phyloP scores from a whole-genome alignment of 2,888 invertebrate genomes.

The Celastrina argiolus region DNA sequence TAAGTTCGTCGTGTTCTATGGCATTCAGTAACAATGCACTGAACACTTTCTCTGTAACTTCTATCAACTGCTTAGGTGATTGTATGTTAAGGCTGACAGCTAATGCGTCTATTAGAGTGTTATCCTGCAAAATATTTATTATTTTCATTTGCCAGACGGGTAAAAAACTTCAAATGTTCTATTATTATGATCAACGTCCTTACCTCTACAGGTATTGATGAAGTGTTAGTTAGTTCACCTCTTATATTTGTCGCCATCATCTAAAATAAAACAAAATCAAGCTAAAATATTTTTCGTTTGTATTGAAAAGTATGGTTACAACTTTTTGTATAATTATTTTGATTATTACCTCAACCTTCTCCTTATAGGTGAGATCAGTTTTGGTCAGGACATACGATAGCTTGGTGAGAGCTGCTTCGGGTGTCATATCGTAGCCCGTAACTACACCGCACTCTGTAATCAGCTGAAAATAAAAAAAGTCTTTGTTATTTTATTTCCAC shows the following conservation, averaged over 20 bases:
- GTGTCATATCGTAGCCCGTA: slow-evolving; percentile 92
- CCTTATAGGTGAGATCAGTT: slow-evolving; percentile 79
- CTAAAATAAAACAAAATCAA: slow-evolving; percentile 50
- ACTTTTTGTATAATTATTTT: neutral
- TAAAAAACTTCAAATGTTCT: no score
- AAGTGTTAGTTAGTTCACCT: slow-evolving; percentile 84
- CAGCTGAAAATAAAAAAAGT: slow-evolving; percentile 43
- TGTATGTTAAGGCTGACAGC: slow-evolving; percentile 76
- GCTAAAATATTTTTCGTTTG: no score
- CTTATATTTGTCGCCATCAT: slow-evolving; percentile 88
- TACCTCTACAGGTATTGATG: slow-evolving; percentile 55
- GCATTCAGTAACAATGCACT: slow-evolving; percentile 60
- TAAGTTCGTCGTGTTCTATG: slow-evolving; percentile 56
- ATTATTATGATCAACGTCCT: no score
- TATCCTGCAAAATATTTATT: slow-evolving; percentile 61
- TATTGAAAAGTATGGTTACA: neutral
- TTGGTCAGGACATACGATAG: slow-evolving; percentile 93
- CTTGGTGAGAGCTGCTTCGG: slow-evolving; percentile 95
- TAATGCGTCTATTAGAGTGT: slow-evolving; percentile 75
- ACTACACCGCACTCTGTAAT: slow-evolving; percentile 84
- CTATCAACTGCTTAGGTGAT: slow-evolving; percentile 60
- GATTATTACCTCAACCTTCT: slow-evolving; percentile 80
- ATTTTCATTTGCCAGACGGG: no score
- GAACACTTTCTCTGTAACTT: slow-evolving; percentile 63
- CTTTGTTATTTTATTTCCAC: no score